Evolutionary conservation across 64 coral and sea anemone species (phyloP).

Genomic region (Montipora foliosa): DNA sequence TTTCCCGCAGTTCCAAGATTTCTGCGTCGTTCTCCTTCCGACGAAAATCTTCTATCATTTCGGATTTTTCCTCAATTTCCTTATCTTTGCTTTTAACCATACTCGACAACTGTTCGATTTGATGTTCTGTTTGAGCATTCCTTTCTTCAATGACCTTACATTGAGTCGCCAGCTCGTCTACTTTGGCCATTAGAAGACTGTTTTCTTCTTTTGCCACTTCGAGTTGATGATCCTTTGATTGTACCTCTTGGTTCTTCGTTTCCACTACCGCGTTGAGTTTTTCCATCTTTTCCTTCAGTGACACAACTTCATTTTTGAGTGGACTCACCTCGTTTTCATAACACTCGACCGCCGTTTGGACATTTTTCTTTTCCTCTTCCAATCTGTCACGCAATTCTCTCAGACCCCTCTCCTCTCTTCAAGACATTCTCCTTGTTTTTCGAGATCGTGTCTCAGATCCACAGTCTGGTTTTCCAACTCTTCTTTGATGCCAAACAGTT

Average conservation of each 20-base stretch:
- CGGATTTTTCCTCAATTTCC: constrained; percentile 1
- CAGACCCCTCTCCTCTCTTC: not conserved
- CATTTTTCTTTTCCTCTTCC: constrained; percentile 10
- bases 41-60: constrained; percentile 1
- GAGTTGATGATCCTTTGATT: not conserved
- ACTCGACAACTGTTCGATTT: constrained; percentile 15
- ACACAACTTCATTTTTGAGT: constrained; percentile 38
- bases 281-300: constrained; percentile 30
- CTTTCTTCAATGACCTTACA: constrained; percentile 5
- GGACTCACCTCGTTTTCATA: constrained; percentile 28
- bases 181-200: constrained; percentile 1
- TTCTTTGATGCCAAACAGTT: not conserved
- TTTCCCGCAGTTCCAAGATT: not conserved
- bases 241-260: constrained; percentile 38
- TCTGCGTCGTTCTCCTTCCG: not conserved
- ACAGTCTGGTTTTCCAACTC: constrained; percentile 20
- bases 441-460: not conserved
- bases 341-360: not conserved
- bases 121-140: not conserved
- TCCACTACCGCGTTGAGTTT: constrained; percentile 21
- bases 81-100: constrained; percentile 12
- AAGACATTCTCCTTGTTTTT: constrained; percentile 1
- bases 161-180: not conserved
- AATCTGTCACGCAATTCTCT: not conserved
- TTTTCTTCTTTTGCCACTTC: constrained; percentile 47